A percentile compares a stretch with the other conserved stretches of the same genome.
phyloP scores from a whole-genome alignment of 1,140 invertebrate genomes.

The Phymastichus coffea region DNA sequence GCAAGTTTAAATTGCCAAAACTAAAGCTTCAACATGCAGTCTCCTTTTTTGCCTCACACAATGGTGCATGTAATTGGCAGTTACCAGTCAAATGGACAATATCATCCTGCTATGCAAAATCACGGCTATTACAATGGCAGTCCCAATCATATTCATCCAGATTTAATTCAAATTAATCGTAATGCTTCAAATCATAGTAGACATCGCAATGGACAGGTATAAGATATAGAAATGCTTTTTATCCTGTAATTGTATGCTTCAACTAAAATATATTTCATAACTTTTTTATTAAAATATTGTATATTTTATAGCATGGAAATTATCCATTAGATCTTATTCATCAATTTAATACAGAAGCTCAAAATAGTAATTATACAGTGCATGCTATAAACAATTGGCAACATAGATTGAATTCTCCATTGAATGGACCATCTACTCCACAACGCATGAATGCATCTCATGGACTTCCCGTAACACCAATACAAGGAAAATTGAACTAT shows the following conservation, averaged over 20 bases:
- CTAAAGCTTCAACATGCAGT: slow-evolving; percentile 49
- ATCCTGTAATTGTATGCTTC: no score
- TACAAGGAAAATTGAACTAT: slow-evolving; percentile 27
- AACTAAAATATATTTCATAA: not conserved
- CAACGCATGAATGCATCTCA: slow-evolving; percentile 15
- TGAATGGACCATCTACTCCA: slow-evolving; percentile 18
- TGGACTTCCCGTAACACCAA: slow-evolving; percentile 4
- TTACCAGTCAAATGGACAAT: slow-evolving; percentile 47
- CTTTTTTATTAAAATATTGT: not conserved
- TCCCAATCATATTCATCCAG: slow-evolving; percentile 40
- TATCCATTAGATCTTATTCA: slow-evolving; percentile 47
- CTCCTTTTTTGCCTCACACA: slow-evolving; percentile 47
- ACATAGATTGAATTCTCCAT: slow-evolving; percentile 36
- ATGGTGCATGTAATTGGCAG: slow-evolving; percentile 50
- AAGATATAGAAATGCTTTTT: no score
- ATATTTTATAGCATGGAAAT: slow-evolving; percentile 36
- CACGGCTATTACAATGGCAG: slow-evolving; percentile 40
- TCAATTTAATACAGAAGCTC: slow-evolving; percentile 44
- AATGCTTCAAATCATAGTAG: slow-evolving; percentile 40
- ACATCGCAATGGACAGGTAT: slow-evolving; percentile 46
- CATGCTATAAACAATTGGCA: slow-evolving; percentile 39
- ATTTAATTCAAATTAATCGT: slow-evolving; percentile 39
- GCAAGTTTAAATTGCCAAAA: slow-evolving; percentile 8
- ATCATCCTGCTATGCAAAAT: slow-evolving; percentile 38
- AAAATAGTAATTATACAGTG: slow-evolving; percentile 36